Percentiles rank a stretch among this genome's conserved stretches.
Conservation (phyloP, 2,888 invertebrate species). For the Tipula helvola region DNA sequence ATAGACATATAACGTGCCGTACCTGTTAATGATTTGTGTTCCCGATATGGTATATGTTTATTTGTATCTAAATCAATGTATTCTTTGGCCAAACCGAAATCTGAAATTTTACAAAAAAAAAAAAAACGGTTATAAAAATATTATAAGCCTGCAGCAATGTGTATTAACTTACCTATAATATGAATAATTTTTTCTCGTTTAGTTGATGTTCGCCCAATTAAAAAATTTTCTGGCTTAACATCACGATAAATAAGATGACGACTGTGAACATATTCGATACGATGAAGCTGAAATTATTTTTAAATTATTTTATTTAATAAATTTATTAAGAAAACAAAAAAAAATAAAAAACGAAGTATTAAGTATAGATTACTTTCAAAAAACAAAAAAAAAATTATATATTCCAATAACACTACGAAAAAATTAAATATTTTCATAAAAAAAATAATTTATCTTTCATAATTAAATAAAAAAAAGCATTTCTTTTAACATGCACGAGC, state of each 20-base stretch:
- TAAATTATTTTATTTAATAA: neutral
- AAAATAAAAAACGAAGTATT: neutral
- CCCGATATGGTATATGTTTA: constrained; percentile 99
- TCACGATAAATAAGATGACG: constrained; percentile 98
- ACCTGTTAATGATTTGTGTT: constrained; percentile 99
- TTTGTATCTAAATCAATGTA: constrained; percentile 99
- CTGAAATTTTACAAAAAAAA: constrained; percentile 35
- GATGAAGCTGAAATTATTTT: constrained; percentile 59
- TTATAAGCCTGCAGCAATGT: neutral
- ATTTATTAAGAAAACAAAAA: constrained; percentile 31
- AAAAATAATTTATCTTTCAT: neutral
- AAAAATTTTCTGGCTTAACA: constrained; percentile 99
- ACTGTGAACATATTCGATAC: constrained; percentile 99
- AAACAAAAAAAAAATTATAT: constrained; percentile 9
- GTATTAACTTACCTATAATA: constrained; percentile 73
- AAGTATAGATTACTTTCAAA: neutral
- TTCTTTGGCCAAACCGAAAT: constrained; percentile 99
- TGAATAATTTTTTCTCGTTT: constrained; percentile 98
- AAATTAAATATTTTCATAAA: neutral
- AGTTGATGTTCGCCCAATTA: constrained; percentile 94
- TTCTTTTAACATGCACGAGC: neutral
- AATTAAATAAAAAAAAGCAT: neutral
- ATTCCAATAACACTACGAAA: neutral
- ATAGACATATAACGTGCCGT: constrained; percentile 99
- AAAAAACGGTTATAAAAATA: neutral